Evolutionary conservation across 1,140 invertebrate species (phyloP).

Genomic region (Amphibalanus amphitrite): DNA sequence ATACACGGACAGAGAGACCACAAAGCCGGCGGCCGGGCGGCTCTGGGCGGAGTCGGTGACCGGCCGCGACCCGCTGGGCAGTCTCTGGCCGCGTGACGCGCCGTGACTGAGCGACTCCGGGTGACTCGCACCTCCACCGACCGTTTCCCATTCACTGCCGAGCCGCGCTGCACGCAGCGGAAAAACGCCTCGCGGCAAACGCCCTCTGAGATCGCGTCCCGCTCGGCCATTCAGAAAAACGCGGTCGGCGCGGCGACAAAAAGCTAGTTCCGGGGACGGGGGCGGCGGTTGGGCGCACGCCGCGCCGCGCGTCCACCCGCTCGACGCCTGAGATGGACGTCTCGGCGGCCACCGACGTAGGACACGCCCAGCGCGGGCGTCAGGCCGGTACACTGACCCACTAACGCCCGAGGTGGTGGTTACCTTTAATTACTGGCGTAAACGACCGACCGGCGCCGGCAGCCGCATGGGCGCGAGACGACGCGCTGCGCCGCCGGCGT

Average conservation of each 20-base stretch:
- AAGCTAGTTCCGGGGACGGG: neutral
- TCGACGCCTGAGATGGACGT: no score
- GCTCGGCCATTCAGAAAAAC: neutral
- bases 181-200: neutral
- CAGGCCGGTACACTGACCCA: neutral
- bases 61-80: neutral
- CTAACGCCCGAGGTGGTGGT: neutral
- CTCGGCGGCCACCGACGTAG: no score
- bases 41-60: no score
- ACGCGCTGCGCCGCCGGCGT: no score
- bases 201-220: neutral
- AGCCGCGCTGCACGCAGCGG: neutral
- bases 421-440: neutral
- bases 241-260: neutral
- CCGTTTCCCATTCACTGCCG: neutral
- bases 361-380: neutral
- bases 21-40: neutral
- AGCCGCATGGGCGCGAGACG: no score
- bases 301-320: neutral
- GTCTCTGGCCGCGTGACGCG: neutral
- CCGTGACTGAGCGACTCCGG: neutral
- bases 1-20: neutral
- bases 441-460: neutral
- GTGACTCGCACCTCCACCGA: neutral
- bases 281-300: neutral